Base-by-base conservation (phyloP, 1,140 invertebrate genomes). In the Camponotus floridanus region DNA sequence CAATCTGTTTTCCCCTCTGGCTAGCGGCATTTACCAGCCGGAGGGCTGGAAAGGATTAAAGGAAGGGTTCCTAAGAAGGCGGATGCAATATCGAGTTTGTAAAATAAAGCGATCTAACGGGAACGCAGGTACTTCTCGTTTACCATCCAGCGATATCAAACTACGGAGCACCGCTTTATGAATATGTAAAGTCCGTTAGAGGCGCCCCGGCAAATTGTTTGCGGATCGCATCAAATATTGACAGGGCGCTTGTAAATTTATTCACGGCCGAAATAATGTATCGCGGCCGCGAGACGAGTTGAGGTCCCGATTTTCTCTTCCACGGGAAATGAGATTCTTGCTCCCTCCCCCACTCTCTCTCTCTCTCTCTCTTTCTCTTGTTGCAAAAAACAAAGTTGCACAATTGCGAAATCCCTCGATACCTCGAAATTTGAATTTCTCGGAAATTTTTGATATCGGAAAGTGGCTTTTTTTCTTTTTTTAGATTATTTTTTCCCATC, bases 131-230 rank as follows among this genome's bases (percentile, higher is more conserved):
- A 83, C 61, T 65, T 64, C 64, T 81, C 85, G 87, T 89, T 90
- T 87, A 79, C 80, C 85, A 81, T 83, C 76, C 62, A 42, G 13
- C 79, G 79, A 83, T 83, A 83, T 91, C 87, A 90, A 91, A 90
- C 90, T 86, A 83, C 45, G 79, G 87, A 88, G 71, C 59, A 61
- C 78, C 65, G 84, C 85, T 91, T 89, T 93, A 92, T 93, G 92
- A 93, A 93, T 92, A 92, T 92, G 91, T 92, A 93, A 93, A 93
- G 87, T 93, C 87, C 87, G 84, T 91, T 86, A 88, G 83, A 91
- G 83, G 87, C 80, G 78, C 71, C 84, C 61, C 78, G 26, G 59
- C 85, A 92, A 90, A 91, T 81, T 92, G 91, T 92, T 92, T 91
- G 91, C 89, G 89, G 83, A 86, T 79, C 85, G 76, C 88, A 83